Base-by-base conservation (phyloP, 2,113 vertebrate species). In the Nannobrachium achirus region DNA sequence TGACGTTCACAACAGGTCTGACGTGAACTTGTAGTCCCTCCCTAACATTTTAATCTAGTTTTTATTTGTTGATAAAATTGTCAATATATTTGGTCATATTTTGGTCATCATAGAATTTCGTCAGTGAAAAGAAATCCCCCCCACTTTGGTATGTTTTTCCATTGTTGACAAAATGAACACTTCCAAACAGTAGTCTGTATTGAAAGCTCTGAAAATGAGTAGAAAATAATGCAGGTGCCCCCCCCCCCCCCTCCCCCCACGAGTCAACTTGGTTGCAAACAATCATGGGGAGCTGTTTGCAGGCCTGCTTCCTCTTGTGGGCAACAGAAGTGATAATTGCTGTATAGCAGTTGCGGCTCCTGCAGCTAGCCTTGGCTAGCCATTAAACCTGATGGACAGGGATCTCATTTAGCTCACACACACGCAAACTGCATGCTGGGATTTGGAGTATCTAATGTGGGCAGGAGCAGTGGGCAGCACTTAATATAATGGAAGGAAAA, bases 341-440 rank as follows among this genome's bases (percentile, higher is more conserved):
- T 39, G 44, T 59, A n/a, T n/a, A 20, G 67, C 40, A 59, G 46
- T 48, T 56, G 52, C n/a, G 18, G 41, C 64, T 65, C 69, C 79
- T 16, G 56, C 52, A 39, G 56, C 38, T 58, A 60, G 33, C 48
- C 63, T 39, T 33, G 62, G 41, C 25, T 69, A 57, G 57, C 72
- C 75, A 70, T 74, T 85, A 74, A 79, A 76, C 50, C 53, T 73
- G 68, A 79, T 53, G 51, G 58, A 75, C 38, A 38, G 62, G 42
- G 46, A 66, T 70, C 62, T 71, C 66, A 84, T 80, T 80, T 79
- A 69, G 78, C 78, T 80, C 56, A 41, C 61, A 78, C 66, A 57
- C 55, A 56, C n/a, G n/a, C 50, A 56, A 61, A 51, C 38, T 16
- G 73, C 82, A 85, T 56, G 70, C 82, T 85, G 82, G 79, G 79